These are phyloP conservation scores for Eira barbara DNA, from an alignment of 2,113 vertebrate species.

Conservation along the genomic window DNA sequence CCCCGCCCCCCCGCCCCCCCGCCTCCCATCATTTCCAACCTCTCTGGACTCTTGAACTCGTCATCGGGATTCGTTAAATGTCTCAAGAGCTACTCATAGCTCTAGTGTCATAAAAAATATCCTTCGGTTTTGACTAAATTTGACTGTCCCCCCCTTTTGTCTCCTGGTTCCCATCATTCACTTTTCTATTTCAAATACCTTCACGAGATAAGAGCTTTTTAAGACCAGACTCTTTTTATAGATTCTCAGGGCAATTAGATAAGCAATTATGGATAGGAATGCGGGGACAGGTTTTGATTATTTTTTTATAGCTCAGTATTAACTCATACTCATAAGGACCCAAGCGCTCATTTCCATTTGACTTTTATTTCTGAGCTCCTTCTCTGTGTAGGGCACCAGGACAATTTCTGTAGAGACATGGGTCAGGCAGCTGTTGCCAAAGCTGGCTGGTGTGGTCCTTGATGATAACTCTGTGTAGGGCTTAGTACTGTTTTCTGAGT, in stretches of 20 bases:
- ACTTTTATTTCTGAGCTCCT: neutral
- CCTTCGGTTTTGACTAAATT: neutral
- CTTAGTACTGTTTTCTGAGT: neutral
- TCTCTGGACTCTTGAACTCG: neutral
- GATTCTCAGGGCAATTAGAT: slow-evolving; percentile 6
- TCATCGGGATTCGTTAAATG: neutral
- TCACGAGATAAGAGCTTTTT: neutral
- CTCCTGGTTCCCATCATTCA: neutral
- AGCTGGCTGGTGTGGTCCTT: neutral
- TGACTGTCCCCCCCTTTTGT: neutral
- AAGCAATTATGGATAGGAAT: neutral
- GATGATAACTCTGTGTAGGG: neutral
- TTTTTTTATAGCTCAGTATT: slow-evolving; percentile 5
- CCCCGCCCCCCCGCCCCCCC: neutral
- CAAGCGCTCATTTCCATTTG: neutral
- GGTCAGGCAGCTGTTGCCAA: neutral
- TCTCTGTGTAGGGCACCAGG: neutral
- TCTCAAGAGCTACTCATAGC: neutral
- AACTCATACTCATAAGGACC: neutral
- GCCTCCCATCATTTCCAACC: neutral
- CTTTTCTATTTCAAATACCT: neutral
- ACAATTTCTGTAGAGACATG: neutral
- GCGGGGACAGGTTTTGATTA: neutral
- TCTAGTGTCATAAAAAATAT: neutral
- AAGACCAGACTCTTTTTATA: neutral